Evolutionary conservation across 1,140 invertebrate genomes (phyloP), one percentile per base, ranked within the genome.

Genomic region (Calycopis cecrops): DNA sequence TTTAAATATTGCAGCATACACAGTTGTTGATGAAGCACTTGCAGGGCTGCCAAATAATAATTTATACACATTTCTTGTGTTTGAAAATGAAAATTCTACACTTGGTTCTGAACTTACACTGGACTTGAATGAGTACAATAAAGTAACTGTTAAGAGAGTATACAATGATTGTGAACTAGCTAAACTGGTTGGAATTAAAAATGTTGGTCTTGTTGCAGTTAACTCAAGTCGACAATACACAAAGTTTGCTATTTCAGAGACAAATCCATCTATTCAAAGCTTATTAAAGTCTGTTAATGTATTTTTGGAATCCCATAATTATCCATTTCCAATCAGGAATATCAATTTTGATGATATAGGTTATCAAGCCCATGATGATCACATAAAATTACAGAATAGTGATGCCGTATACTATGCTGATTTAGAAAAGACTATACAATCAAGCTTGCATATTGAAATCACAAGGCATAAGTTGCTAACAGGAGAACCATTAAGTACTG

Each of bases 371-470:
- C 63, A 86, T 7, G 66, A 74, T 59, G 65, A 83, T 18, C 70
- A 74, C 28, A 82, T 89, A 69, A 71, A 54, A 59, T 82, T 34
- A 9, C 59, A 14, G 63, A 44, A 73, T 55, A 62, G 68, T 54
- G 76, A 88, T 56, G 51, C 65, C 38, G 91, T 97, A 0, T 96
- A 93, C 75, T 94, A 97, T 86, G 89, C 92, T 52, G 97, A 99
- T 83, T 79, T 99, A 47, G 95, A 98, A 83, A 94, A 92, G 72
- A 93, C 95, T 0, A 68, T 98, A 9, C 90, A 91, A 65, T 95
- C 94, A 73, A 92, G 93, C 10, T 88, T 98, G 6, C 90, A 90
- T 60, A 93, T 95, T 65, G 97, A 99, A 89, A 90, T 99, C 9
- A 87, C 92, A 9, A 88, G 92, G 52, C 87, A 90, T 42, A 92